Evolutionary conservation across 2,113 vertebrate genomes (phyloP).

Genomic region (Chiloscyllium plagiosum): DNA sequence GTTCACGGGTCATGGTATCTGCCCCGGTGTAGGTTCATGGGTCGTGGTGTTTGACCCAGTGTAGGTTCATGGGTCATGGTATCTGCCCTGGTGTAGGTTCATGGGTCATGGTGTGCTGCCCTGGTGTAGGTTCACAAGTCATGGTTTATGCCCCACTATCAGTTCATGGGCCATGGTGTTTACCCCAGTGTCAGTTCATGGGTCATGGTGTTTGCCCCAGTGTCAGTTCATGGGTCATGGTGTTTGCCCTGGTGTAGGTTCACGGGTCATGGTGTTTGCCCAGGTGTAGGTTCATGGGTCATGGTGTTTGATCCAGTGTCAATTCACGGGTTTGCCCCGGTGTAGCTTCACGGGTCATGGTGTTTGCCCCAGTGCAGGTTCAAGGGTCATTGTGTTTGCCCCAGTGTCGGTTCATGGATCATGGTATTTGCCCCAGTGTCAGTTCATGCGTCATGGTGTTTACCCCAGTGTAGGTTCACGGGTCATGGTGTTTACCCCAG

Average conservation of each 20-base stretch:
- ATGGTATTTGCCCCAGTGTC: neutral
- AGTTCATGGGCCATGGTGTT: neutral
- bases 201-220: neutral
- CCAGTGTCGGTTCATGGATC: neutral
- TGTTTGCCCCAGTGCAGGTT: neutral
- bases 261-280: neutral
- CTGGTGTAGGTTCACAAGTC: no score
- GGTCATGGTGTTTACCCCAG: neutral
- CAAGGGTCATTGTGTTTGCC: neutral
- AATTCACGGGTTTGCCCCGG: no score
- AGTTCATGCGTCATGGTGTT: no score
- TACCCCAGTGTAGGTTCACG: neutral
- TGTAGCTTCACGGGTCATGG: neutral
- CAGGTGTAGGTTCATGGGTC: neutral
- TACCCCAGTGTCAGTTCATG: neutral
- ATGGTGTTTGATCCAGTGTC: no score
- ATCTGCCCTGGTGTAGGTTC: neutral
- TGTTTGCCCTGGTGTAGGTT: no score
- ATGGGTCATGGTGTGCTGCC: no score
- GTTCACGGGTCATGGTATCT: no score
- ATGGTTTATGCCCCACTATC: neutral
- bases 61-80: neutral
- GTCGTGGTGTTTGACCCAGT: no score
- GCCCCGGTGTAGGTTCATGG: no score
- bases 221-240: no score